These are phyloP conservation scores for Aleadryas rufinucha DNA, from an alignment of 2,113 vertebrate species.

Conservation along the genomic window DNA sequence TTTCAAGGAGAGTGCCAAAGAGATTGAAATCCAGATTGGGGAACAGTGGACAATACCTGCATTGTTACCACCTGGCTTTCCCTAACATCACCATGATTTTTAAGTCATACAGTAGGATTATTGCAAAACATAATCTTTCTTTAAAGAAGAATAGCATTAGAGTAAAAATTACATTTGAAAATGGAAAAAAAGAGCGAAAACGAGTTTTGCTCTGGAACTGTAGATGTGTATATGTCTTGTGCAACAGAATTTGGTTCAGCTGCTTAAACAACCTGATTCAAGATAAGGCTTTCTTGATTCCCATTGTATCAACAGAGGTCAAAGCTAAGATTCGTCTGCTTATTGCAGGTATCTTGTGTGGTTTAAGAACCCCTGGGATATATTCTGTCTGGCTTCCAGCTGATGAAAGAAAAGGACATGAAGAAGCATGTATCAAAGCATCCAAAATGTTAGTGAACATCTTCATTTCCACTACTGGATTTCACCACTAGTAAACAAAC, in stretches of 20 bases:
- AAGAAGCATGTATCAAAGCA: neutral
- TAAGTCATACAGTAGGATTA: neutral
- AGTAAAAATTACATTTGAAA: neutral
- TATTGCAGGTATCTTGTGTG: neutral
- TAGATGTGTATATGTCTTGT: neutral
- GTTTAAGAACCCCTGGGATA: neutral
- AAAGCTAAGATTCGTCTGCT: neutral
- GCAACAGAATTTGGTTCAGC: neutral
- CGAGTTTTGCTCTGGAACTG: neutral
- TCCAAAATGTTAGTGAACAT: neutral
- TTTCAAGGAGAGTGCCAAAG: neutral
- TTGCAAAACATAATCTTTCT: neutral
- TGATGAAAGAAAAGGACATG: neutral
- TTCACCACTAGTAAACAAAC: neutral
- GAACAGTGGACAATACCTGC: neutral
- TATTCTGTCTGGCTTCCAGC: neutral
- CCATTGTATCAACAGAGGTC: neutral
- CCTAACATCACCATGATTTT: neutral
- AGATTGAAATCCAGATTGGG: neutral
- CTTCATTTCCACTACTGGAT: neutral
- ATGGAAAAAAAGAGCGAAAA: neutral
- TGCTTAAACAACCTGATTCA: neutral
- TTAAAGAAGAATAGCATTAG: neutral
- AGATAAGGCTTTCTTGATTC: neutral
- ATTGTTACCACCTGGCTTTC: neutral